Conservation (phyloP, 2,113 vertebrate genomes). For the Manacus vitellinus region DNA sequence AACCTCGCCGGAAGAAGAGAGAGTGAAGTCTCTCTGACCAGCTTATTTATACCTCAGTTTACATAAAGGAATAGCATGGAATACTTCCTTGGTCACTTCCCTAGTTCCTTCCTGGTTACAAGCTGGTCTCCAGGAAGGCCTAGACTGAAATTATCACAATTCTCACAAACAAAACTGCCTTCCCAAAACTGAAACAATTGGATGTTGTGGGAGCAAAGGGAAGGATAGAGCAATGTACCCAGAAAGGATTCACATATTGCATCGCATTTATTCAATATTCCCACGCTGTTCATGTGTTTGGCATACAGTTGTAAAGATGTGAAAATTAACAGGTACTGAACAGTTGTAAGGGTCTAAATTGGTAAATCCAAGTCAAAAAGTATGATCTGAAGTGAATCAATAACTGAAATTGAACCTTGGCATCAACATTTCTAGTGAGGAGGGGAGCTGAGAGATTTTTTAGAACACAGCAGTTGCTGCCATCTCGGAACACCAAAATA, state of each 20-base stretch:
- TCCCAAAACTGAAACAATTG: neutral
- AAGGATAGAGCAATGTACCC: neutral
- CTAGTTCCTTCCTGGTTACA: too few species aligned
- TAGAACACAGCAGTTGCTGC: neutral
- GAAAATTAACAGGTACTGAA: neutral
- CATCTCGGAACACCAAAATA: neutral
- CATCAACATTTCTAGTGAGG: neutral
- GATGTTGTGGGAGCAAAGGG: neutral
- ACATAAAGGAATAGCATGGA: too few species aligned
- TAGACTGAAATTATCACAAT: too few species aligned
- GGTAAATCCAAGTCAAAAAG: neutral
- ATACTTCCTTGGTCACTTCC: too few species aligned
- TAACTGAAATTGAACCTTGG: neutral
- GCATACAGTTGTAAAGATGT: neutral
- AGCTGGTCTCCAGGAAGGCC: too few species aligned
- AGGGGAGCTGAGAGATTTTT: neutral
- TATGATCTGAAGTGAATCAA: neutral
- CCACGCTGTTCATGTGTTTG: neutral
- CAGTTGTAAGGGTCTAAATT: neutral
- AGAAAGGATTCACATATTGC: neutral
- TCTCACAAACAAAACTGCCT: neutral
- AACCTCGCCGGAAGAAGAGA: too few species aligned
- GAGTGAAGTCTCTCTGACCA: too few species aligned
- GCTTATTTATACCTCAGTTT: too few species aligned
- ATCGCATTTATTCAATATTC: neutral